Evolutionary conservation across 2,113 vertebrate species (phyloP), one percentile per base, ranked within the genome.

Genomic region (Arothron firmamentum): DNA sequence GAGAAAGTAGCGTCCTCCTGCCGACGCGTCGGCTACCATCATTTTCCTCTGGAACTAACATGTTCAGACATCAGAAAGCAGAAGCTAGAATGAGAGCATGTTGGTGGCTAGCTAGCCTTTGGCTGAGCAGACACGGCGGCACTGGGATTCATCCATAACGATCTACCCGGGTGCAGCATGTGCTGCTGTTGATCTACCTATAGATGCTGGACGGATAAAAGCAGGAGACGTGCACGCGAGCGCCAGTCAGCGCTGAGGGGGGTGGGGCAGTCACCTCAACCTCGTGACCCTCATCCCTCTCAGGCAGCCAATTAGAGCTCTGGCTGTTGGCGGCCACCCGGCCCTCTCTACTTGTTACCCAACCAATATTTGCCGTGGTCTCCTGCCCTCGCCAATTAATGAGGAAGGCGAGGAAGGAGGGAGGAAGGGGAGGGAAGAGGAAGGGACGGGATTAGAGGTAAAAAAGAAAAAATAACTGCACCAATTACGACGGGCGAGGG

Each of bases 301-400:
- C 71, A 76, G 74, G 79, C 74, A 87, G 84, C 88, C 85, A 89
- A 90, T 90, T 88, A 88, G 70, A 85, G 85, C 67, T 47, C 56
- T 45, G 70, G 78, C 71, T 73, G 81, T 85, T 79, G 68, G 74
- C 74, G 48, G 72, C 65, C 55, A 23, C 69, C 81, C 66, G 64
- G 65, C 72, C 84, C 74, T 74, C 59, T 15, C 72, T 70, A 76
- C 77, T 83, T 75, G 81, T 80, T 85, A 83, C 81, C 81, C 69
- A 67, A 63, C 80, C 85, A 72, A 80, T 82, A 68, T 79, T 76
- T 78, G 81, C 75, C 17, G 67, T 57, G 72, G 82, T 84, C 85
- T 79, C 57, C 60, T 82, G 83, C 78, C 82, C 80, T 62, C 75
- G 80, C 82, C 85, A 88, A 88, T 90, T 85, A 87, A 80, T 79